A percentile compares a stretch with the other conserved stretches of the same genome.
Evolutionary conservation across 2,888 invertebrate genomes (phyloP).

Genomic region (Podabrus alpinus): DNA sequence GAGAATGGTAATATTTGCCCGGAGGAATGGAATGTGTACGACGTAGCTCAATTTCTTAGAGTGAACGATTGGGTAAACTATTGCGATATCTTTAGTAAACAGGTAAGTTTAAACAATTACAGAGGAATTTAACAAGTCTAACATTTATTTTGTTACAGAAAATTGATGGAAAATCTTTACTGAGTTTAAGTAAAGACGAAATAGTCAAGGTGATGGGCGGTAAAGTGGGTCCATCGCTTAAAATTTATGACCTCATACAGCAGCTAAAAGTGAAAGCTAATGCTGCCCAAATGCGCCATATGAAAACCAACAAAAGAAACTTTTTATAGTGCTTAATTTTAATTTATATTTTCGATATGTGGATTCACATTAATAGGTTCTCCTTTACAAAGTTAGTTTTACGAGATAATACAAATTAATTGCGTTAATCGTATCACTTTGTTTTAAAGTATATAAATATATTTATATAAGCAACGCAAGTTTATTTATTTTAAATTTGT

Average conservation of each 20-base stretch:
- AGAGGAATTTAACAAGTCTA: neutral
- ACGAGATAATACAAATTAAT: neutral
- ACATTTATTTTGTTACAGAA: constrained; percentile 58
- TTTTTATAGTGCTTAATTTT: constrained; percentile 62
- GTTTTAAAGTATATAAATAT: constrained; percentile 5
- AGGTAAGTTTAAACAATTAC: constrained; percentile 42
- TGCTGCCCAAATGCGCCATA: constrained; percentile 68
- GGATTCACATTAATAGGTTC: neutral
- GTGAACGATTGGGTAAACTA: constrained; percentile 83
- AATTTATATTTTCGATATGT: constrained; percentile 9
- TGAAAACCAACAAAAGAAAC: constrained; percentile 68
- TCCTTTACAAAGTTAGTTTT: constrained; percentile 2
- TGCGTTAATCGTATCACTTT: neutral
- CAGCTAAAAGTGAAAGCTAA: constrained; percentile 86
- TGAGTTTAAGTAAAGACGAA: constrained; percentile 85
- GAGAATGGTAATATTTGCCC: constrained; percentile 64
- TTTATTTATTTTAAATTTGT: neutral
- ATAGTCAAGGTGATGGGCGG: constrained; percentile 87
- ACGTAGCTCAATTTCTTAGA: constrained; percentile 87
- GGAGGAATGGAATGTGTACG: constrained; percentile 78
- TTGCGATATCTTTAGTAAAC: constrained; percentile 67
- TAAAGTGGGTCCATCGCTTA: constrained; percentile 93
- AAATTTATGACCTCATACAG: constrained; percentile 90
- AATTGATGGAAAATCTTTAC: constrained; percentile 80
- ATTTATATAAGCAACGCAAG: neutral